phyloP scores from a whole-genome alignment of 2,113 vertebrate genomes.

The Rhineura floridana region DNA sequence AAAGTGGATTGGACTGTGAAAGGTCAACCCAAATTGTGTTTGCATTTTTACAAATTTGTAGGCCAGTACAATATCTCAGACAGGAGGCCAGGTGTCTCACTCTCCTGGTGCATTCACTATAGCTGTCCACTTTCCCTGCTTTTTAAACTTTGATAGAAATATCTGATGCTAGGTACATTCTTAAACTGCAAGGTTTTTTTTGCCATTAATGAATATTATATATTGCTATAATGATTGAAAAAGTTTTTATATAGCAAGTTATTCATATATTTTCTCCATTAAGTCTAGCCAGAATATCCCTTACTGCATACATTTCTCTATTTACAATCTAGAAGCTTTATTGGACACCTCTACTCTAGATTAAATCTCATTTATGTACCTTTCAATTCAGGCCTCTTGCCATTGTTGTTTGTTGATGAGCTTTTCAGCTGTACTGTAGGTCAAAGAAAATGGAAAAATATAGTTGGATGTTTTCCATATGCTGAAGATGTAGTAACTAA shows the following conservation, averaged over 20 bases:
- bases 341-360: neutral
- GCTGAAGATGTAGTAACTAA: neutral
- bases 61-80: too few species aligned
- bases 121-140: too few species aligned
- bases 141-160: too few species aligned
- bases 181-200: too few species aligned
- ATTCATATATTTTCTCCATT: neutral
- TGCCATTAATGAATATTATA: too few species aligned
- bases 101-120: too few species aligned
- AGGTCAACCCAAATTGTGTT: too few species aligned
- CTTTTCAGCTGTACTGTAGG: conserved; percentile 1
- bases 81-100: too few species aligned
- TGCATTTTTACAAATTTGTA: too few species aligned
- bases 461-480: neutral
- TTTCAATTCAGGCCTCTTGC: neutral
- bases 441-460: neutral
- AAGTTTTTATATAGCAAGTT: neutral
- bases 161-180: too few species aligned
- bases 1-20: too few species aligned
- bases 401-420: neutral
- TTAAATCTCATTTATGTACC: conserved; percentile 6
- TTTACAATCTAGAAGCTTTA: neutral
- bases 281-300: neutral
- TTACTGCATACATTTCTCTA: neutral
- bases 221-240: neutral